Evolutionary conservation across 2,113 vertebrate species (phyloP), one percentile per base, ranked within the genome.

Genomic region (Takifugu flavidus): DNA sequence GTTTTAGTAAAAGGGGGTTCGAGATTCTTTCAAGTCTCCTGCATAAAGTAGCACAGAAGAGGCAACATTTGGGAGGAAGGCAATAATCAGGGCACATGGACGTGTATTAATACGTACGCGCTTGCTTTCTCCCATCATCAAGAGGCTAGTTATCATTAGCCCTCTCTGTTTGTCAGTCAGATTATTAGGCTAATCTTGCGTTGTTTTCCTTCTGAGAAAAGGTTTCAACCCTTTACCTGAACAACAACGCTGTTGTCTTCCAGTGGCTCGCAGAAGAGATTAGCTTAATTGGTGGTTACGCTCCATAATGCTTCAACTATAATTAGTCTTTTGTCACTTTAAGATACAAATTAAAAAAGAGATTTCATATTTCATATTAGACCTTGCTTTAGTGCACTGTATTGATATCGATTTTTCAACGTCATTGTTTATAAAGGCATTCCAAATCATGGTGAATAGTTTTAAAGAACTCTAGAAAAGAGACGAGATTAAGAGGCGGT

Each of bases 171-270:
- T 39, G 43, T 82, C 70, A 74, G 72, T 82, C 70, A 74, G 72
- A 83, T 86, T 83, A 83, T 75, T 72, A 74, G 56, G 59, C 67
- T 84, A 69, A 82, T 84, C 78, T 25, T 63, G 72, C 66, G 66
- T 78, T 68, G 53, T n/a, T 59, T 27, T 47, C 66, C 57, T 70
- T 74, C 39, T 25, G 73, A 82, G 70, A 78, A 51, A 12, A 65
- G 62, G 46, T 74, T 72, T 71, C 58, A 43, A 13, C 62, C 65
- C 72, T 28, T 56, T 42, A 0, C 42, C 47, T 10, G 55, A 70
- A 80, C 65, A 73, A 72, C 80, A 65, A 42, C 11, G 46, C 3
- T 13, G 65, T 77, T 74, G 72, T 83, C 46, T 55, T 43, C 60
- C 69, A 26, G 56, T 72, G 83, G 77, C 72, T 77, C 31, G 5